A percentile compares a stretch with the other conserved stretches of the same genome.
phyloP scores from a whole-genome alignment of 2,888 invertebrate species.

The Baccha elongata region DNA sequence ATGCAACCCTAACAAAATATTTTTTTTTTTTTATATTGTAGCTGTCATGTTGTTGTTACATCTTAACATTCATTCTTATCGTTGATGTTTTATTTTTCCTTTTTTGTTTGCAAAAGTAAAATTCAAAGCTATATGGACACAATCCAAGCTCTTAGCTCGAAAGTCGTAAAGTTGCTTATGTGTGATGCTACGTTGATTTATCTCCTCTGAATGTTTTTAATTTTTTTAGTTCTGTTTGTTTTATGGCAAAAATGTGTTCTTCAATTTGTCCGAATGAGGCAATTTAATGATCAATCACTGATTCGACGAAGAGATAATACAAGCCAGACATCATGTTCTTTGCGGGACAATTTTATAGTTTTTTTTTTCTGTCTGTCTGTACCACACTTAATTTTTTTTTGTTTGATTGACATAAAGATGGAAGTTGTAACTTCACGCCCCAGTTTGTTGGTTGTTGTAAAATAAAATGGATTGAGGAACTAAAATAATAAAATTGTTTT shows the following conservation, averaged over 20 bases:
- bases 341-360: constrained; percentile 42
- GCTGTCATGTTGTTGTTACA: constrained; percentile 65
- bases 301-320: constrained; percentile 61
- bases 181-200: constrained; percentile 60
- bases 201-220: constrained; percentile 13
- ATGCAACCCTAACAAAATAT: constrained; percentile 43
- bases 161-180: constrained; percentile 43
- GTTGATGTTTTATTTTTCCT: background rate
- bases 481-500: constrained; percentile 51
- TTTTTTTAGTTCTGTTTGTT: constrained; percentile 54
- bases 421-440: constrained; percentile 32
- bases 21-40: constrained; percentile 30
- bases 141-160: constrained; percentile 1
- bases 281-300: constrained; percentile 74
- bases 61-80: constrained; percentile 46
- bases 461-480: constrained; percentile 11
- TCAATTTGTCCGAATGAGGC: constrained; percentile 72
- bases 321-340: constrained; percentile 52
- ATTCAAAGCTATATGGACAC: constrained; percentile 33
- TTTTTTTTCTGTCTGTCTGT: constrained; percentile 4
- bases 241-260: constrained; percentile 65
- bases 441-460: constrained; percentile 11
- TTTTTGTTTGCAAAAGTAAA: constrained; percentile 30
- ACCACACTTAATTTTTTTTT: background rate
- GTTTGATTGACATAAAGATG: constrained; percentile 1